Evolutionary conservation across 2,888 invertebrate species (phyloP), one percentile per base, ranked within the genome.

Genomic region (Melanostoma scalare): DNA sequence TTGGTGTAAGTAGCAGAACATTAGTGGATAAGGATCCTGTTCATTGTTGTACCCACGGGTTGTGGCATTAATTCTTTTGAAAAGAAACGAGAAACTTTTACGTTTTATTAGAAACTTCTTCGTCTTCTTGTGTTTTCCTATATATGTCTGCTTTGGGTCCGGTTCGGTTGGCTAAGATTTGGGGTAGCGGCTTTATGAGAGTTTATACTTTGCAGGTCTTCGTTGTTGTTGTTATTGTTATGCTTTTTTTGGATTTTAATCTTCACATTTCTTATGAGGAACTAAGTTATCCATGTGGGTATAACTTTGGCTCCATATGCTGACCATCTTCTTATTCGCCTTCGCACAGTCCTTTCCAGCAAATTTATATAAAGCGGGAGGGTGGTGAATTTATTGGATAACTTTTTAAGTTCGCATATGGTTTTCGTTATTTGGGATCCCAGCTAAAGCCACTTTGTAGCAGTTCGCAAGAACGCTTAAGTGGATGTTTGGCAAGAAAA

Each of bases 21-120:
- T 84, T 84, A 84, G 84, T 79, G 84, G 72, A 78, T 82, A 77
- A 81, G 82, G 63, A 78, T 53, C 69, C 58, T 79, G 84, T 84
- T 78, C 74, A 74, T 84, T 78, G 84, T 84, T 75, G 42, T 68
- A 52, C 36, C 44, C n/a, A 35, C 40, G 48, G 38, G 72, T 76
- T 31, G 69, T 55, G 74, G 69, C 55, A 71, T 71, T 84, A 84
- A 75, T 84, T 74, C 79, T 75, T 84, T 31, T 40, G 35, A 72
- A 84, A 79, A 67, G 42, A 60, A 71, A 63, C 50, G 63, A 31
- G 36, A 79, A 84, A 84, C 84, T 84, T 84, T 84, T 79, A 20
- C 60, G 48, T 74, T 78, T 82, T 84, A 74, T 78, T 84, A 55
- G 67, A 60, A 38, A 35, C 42, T 72, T 78, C 20, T 20, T 20